phyloP scores from a whole-genome alignment of 1,140 invertebrate genomes.

The Armadillidium nasatum region DNA sequence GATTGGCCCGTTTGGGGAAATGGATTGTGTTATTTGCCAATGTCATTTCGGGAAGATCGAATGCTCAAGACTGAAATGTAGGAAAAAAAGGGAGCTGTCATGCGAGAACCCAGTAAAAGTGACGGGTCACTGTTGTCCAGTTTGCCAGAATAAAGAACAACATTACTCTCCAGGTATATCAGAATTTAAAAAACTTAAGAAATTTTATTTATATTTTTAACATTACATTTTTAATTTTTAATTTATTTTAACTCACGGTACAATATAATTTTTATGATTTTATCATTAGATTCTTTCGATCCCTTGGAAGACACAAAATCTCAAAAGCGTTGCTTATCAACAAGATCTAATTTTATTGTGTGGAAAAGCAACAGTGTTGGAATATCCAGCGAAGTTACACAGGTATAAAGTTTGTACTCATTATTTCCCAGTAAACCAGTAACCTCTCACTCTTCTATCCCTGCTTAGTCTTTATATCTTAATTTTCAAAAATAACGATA shows the following conservation, averaged over 20 bases:
- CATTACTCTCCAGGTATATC: not conserved
- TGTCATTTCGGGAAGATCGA: conserved; percentile 46
- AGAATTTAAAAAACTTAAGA: too few relatives aligned
- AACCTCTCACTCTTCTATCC: too few relatives aligned
- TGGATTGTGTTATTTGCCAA: conserved; percentile 31
- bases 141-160: conserved; percentile 36
- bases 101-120: conserved; percentile 49
- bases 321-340: not conserved
- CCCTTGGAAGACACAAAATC: not conserved
- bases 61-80: conserved; percentile 48
- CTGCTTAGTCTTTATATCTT: too few relatives aligned
- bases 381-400: not conserved
- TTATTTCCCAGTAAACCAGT: too few relatives aligned
- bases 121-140: conserved; percentile 48
- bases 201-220: too few relatives aligned
- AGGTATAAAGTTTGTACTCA: not conserved
- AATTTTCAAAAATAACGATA: too few relatives aligned
- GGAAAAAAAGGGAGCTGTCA: conserved; percentile 45
- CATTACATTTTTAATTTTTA: not conserved
- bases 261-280: not conserved
- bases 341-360: not conserved
- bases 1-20: conserved; percentile 49
- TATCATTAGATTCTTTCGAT: not conserved
- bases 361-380: not conserved
- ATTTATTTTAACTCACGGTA: not conserved